Percentiles rank a stretch among this genome's conserved stretches.
phyloP scores from a whole-genome alignment of 2,888 invertebrate genomes.

The Yponomeuta sedellus region DNA sequence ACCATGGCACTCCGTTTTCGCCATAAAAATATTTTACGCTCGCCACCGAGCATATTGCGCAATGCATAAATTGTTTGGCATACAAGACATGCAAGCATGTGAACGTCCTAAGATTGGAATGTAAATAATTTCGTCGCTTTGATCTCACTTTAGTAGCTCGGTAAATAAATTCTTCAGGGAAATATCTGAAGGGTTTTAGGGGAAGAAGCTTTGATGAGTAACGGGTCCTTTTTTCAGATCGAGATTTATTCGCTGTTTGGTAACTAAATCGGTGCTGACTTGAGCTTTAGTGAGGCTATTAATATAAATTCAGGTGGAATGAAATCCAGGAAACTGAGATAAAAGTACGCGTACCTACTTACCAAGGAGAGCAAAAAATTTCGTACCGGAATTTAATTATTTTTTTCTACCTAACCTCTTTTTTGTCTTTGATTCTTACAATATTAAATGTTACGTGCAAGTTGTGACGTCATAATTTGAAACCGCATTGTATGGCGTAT shows the following conservation, averaged over 20 bases:
- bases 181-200: background rate
- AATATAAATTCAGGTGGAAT: background rate
- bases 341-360: background rate
- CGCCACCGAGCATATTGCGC: conserved; percentile 51
- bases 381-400: background rate
- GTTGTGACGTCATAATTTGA: no score
- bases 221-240: background rate
- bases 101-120: conserved; percentile 8
- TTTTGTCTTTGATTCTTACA: no score
- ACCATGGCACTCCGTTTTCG: conserved; percentile 29
- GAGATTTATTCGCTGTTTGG: background rate
- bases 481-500: no score
- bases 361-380: background rate
- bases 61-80: conserved; percentile 46
- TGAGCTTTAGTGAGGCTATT: background rate
- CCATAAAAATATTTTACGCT: conserved; percentile 61
- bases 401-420: no score
- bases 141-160: conserved; percentile 1
- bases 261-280: background rate
- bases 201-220: background rate
- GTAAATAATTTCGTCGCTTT: conserved; percentile 11
- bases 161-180: background rate
- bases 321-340: background rate
- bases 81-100: conserved; percentile 7
- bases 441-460: no score